These are phyloP conservation scores for Trinorchestia longiramus DNA, from an alignment of 1,140 invertebrate genomes.

Conservation along the genomic window DNA sequence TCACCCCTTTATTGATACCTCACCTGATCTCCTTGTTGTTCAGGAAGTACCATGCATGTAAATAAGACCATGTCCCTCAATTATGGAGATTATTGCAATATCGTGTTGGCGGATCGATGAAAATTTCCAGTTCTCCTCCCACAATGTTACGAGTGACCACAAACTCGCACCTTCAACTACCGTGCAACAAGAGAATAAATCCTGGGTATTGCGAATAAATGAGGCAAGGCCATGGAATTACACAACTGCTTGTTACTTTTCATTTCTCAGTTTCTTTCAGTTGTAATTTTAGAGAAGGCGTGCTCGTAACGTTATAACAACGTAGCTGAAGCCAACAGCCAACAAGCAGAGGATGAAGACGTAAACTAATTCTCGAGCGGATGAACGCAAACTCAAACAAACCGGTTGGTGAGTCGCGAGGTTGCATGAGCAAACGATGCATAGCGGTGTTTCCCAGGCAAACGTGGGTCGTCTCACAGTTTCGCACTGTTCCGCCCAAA, in stretches of 20 bases:
- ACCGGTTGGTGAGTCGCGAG: background rate
- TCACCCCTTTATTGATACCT: background rate
- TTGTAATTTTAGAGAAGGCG: background rate
- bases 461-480: background rate
- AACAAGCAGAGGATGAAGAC: background rate
- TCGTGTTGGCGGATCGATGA: background rate
- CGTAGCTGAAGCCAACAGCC: background rate
- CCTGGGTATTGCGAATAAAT: background rate
- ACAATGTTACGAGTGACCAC: background rate
- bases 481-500: constrained; percentile 35
- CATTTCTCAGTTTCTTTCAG: background rate
- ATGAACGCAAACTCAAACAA: background rate
- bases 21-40: background rate
- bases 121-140: background rate
- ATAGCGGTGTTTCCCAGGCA: background rate
- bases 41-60: background rate
- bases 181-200: background rate
- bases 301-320: background rate
- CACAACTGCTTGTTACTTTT: background rate
- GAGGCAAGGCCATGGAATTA: background rate
- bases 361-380: background rate
- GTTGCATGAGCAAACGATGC: background rate
- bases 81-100: background rate
- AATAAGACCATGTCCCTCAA: background rate
- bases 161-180: background rate